Evolutionary conservation across 2,888 invertebrate genomes (phyloP).

Genomic region (Oegoconia quadripuncta): DNA sequence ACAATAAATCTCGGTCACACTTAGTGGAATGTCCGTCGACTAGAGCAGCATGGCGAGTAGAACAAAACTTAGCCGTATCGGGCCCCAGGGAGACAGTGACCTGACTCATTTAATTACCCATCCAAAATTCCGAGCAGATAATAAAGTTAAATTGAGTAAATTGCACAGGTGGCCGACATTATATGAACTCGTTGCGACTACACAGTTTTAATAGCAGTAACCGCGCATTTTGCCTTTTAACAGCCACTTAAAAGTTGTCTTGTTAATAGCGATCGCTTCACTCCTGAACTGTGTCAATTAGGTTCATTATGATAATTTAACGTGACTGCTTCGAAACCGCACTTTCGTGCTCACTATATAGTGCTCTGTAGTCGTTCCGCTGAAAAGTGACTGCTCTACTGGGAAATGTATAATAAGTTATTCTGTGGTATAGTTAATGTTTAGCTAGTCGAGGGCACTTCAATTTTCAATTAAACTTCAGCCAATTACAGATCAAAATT

Average conservation of each 20-base stretch:
- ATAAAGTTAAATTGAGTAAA: conserved; percentile 65
- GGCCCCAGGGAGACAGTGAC: conserved; percentile 28
- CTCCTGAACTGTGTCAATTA: conserved; percentile 20
- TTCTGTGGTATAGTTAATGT: too few relatives aligned
- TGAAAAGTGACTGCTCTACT: neutral
- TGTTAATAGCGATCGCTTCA: conserved; percentile 21
- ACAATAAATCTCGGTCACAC: conserved; percentile 28
- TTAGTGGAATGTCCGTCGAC: conserved; percentile 3
- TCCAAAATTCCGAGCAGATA: conserved; percentile 49
- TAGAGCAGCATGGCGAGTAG: conserved; percentile 24
- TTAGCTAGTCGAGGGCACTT: too few relatives aligned
- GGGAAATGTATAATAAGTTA: too few relatives aligned
- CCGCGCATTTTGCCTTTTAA: conserved; percentile 38
- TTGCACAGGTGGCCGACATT: conserved; percentile 52
- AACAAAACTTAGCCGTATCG: conserved; percentile 37
- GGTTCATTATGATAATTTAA: conserved; percentile 14
- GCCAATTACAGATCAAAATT: too few relatives aligned
- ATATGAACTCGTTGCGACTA: conserved; percentile 32
- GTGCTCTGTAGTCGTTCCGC: conserved; percentile 5
- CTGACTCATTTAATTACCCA: conserved; percentile 51
- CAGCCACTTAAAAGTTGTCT: conserved; percentile 33
- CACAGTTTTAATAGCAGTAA: conserved; percentile 37
- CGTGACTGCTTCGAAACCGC: conserved; percentile 1
- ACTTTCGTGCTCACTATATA: neutral
- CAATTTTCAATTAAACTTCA: too few relatives aligned